Base-by-base conservation (phyloP, 1,140 invertebrate genomes). In the Drosophila ercepeae region DNA sequence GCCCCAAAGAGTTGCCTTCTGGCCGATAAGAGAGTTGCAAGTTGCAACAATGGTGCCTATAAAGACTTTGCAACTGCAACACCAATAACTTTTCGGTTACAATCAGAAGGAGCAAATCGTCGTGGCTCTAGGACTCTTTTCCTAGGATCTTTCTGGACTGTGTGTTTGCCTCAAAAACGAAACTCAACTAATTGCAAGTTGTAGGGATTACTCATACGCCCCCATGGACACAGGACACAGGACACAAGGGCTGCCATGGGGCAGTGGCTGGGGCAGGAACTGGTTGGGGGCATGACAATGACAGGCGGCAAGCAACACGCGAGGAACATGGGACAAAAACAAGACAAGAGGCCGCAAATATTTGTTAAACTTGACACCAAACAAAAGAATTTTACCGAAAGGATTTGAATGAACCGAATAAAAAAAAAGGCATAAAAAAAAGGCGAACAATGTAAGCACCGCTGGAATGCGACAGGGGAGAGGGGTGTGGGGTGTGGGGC, bases 281-380 rank as follows among this genome's bases (percentile, higher is more conserved):
- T 52, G 55, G 27, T 27, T 71, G 29, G 6, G 6, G 14, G 36
- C 36, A 39, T 39, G 36, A 79, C 65, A 88, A 86, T 73, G 51
- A 86, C 60, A 72, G 53, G 57, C 60, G 55, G 74, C 57, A 52
- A 16, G 51, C 59, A 67, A 86, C 81, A 81, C 60, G 75, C 64
- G 63, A 61, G 68, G 41, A 78, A 78, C 69, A 78, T 67, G 81
- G 60, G 53, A 63, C 60, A 86, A 81, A 88, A 81, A 88, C 72
- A 88, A 81, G 82, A 79, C 76, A 84, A 75, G 68, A 73, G 73
- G 77, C 53, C 72, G 84, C 78, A 89, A 89, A 89, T 89, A 89
- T 89, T 89, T 89, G 86, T 89, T 89, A 89, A 89, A 89, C 86
- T 89, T 89, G 86, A 89, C 86, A 89, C 86, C 86, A 89, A 89